phyloP scores from a whole-genome alignment of 2,888 invertebrate species.

The Dastarcus helophoroides region DNA sequence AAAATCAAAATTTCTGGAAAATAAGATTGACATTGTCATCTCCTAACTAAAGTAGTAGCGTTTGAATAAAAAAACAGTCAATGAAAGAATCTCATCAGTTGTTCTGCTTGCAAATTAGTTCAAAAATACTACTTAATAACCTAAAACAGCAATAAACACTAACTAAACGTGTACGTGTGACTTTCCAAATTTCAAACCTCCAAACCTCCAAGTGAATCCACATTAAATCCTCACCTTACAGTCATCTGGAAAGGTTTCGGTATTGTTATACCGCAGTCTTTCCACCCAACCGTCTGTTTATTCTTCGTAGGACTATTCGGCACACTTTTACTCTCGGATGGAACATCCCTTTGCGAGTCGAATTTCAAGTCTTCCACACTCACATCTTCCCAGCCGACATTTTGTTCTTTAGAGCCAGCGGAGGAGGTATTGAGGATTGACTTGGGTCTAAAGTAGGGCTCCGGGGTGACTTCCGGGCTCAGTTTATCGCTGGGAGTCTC shows the following conservation, averaged over 20 bases:
- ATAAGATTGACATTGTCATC: no score
- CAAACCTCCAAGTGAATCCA: no score
- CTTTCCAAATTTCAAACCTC: no score
- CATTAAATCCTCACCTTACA: conserved; percentile 54
- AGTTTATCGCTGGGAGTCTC: conserved; percentile 31
- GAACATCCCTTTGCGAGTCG: conserved; percentile 19
- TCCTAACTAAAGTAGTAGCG: no score
- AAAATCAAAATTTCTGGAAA: no score
- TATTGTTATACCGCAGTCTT: conserved; percentile 40
- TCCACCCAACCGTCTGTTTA: conserved; percentile 29
- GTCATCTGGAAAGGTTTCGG: conserved; percentile 63
- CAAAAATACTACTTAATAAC: no score
- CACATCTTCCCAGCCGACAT: conserved; percentile 28
- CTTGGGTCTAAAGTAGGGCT: conserved; percentile 22
- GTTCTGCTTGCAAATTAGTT: no score
- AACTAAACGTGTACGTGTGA: no score
- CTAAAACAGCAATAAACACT: no score
- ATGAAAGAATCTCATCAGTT: no score
- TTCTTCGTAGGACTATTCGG: conserved; percentile 45
- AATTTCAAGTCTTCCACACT: conserved; percentile 31
- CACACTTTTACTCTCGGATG: conserved; percentile 40
- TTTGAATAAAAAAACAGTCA: no score
- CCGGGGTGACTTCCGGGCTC: conserved; percentile 20
- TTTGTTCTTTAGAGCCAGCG: conserved; percentile 23
- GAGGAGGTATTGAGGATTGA: conserved; percentile 26